Evolutionary conservation across 1,140 invertebrate species (phyloP).

Genomic region (Lineus longissimus): DNA sequence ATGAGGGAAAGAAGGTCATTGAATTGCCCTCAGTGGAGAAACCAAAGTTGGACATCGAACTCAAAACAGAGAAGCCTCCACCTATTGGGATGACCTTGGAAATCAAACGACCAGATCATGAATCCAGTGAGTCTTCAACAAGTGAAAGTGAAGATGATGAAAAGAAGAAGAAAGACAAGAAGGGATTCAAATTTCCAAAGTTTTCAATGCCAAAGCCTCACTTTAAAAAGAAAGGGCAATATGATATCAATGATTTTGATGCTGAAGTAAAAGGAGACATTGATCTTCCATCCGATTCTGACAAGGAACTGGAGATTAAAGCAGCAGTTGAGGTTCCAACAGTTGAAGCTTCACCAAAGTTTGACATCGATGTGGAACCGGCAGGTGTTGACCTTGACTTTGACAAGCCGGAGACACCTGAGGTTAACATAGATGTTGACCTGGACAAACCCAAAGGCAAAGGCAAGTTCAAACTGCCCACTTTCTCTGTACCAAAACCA

Average conservation of each 20-base stretch:
- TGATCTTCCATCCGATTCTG: too few species aligned
- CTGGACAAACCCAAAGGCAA: not conserved
- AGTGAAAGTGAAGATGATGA: not conserved
- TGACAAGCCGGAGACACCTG: too few species aligned
- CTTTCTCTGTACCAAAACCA: not conserved
- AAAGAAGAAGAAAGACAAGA: not conserved
- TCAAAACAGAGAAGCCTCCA: too few species aligned
- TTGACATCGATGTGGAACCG: too few species aligned
- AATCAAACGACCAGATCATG: not conserved
- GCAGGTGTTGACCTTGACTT: too few species aligned
- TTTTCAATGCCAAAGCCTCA: not conserved
- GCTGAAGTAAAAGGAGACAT: too few species aligned
- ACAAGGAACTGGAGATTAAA: too few species aligned
- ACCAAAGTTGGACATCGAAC: not conserved
- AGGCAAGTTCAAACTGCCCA: not conserved
- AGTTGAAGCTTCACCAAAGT: too few species aligned
- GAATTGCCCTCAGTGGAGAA: not conserved
- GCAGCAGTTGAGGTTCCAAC: too few species aligned
- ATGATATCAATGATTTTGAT: not conserved
- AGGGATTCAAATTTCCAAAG: not conserved
- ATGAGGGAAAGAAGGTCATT: not conserved
- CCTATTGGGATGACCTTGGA: not conserved
- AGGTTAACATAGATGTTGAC: not conserved
- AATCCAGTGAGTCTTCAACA: not conserved
- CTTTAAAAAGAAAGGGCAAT: not conserved